phyloP scores from a whole-genome alignment of 2,888 invertebrate species.

The Aphrophora alni region DNA sequence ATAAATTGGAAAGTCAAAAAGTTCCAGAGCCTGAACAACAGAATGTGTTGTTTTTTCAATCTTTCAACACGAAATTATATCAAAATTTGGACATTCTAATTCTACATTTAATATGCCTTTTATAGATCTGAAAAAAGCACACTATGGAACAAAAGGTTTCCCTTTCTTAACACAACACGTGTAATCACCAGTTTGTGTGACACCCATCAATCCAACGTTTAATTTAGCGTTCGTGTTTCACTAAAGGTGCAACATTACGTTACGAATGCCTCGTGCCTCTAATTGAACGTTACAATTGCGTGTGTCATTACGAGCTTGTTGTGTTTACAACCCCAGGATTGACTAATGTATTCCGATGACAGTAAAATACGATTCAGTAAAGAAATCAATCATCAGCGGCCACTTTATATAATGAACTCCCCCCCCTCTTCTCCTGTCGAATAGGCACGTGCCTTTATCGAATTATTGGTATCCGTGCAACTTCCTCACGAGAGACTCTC shows the following conservation, averaged over 20 bases:
- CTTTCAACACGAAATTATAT: too few relatives aligned
- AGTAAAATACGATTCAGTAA: background rate
- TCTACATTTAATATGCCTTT: too few relatives aligned
- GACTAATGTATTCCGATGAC: background rate
- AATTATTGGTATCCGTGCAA: background rate
- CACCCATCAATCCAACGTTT: too few relatives aligned
- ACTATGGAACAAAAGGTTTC: too few relatives aligned
- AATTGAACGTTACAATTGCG: background rate
- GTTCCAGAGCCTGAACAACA: too few relatives aligned
- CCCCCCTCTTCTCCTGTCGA: too few relatives aligned
- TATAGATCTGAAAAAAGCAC: too few relatives aligned
- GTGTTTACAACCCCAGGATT: background rate
- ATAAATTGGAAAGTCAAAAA: too few relatives aligned
- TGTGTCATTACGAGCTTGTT: background rate
- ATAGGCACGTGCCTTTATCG: background rate
- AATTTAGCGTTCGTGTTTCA: background rate
- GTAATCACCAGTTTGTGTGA: background rate
- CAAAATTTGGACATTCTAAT: too few relatives aligned
- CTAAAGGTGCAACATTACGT: background rate
- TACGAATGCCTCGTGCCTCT: background rate
- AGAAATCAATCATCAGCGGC: background rate
- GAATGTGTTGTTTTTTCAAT: too few relatives aligned
- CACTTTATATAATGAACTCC: background rate
- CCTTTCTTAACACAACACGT: background rate
- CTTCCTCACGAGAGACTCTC: background rate